These are phyloP conservation scores for Falco punctatus DNA, from an alignment of 2,113 vertebrate genomes.

Conservation along the genomic window DNA sequence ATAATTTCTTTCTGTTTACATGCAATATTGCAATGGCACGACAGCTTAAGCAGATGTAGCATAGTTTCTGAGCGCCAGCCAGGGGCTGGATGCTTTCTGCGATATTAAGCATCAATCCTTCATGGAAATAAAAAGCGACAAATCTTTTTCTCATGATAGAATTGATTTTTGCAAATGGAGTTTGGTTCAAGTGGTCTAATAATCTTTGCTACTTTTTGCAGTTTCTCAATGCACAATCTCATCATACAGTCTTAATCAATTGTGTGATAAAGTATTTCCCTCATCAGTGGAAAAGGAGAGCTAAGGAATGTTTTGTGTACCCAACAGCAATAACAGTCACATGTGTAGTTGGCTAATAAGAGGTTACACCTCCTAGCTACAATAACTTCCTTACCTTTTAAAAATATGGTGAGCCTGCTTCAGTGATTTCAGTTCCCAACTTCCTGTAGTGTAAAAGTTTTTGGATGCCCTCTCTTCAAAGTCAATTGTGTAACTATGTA, in stretches of 20 bases:
- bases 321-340: neutral
- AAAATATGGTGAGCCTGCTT: neutral
- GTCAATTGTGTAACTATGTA: neutral
- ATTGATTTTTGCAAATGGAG: conserved; percentile 64
- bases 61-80: neutral
- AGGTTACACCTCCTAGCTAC: neutral
- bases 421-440: neutral
- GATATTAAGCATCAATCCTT: conserved; percentile 19
- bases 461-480: neutral
- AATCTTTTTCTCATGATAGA: conserved; percentile 6
- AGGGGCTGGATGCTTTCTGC: neutral
- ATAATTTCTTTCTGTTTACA: conserved; percentile 52
- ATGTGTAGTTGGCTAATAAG: neutral
- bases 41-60: conserved; percentile 4
- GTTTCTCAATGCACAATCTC: conserved; percentile 3
- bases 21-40: conserved; percentile 28
- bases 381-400: neutral
- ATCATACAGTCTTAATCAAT: conserved; percentile 12
- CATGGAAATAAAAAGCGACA: conserved; percentile 1
- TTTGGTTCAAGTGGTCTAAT: conserved; percentile 30
- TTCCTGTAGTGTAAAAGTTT: neutral
- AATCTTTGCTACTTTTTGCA: conserved; percentile 28
- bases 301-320: neutral
- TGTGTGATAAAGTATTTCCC: conserved; percentile 31
- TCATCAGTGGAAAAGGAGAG: conserved; percentile 31